Base-by-base conservation (phyloP, 2,113 vertebrate species). In the Hemiscyllium ocellatum region DNA sequence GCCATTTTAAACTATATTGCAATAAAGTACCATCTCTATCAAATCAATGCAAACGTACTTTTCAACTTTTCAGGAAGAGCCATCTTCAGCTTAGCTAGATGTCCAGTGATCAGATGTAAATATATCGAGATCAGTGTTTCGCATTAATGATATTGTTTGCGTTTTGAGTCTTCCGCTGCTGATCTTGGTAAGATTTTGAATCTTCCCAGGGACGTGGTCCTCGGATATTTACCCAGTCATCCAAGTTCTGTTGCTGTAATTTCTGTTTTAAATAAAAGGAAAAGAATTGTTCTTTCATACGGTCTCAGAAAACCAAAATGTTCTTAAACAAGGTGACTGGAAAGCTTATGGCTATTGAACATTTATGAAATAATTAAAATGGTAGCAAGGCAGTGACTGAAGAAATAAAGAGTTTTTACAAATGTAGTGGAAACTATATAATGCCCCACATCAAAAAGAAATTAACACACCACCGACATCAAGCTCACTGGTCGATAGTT, bases 211-310 rank as follows among this genome's bases (percentile, higher is more conserved):
- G 98, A 90, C 98, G 97, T 10, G 99, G 99, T 26, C 99, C 99
- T 96, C 99, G 98, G 97, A 99, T 98, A 97, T 99, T 99, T 96
- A 97, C 98, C 99, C 99, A 99, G n/a, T 98, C 97, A 0, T 98
- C 97, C 97, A 98, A 96, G 91, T 98, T 96, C 5, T 96, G 10
- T 19, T 98, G 96, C 78, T 98, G 97, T 96, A 99, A 93, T 97
- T 99, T 99, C 99, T 99, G 97, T 83, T 97, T 33, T 93, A 10
- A 96, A 61, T 61, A 61, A 66, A 96, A 97, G 97, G 33, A 97
- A 95, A 56, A 97, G 85, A 72, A 15, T 72, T 72, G 66, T 22
- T 50, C 42, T 72, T 95, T 69, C 15, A 72, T 42, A 95, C 66
- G 15, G 3, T 70, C 19, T 50, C 13, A 52, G 24, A 91, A 33